Evolutionary conservation across 2,113 vertebrate species (phyloP), one percentile per base, ranked within the genome.

Genomic region (Plotosus lineatus): DNA sequence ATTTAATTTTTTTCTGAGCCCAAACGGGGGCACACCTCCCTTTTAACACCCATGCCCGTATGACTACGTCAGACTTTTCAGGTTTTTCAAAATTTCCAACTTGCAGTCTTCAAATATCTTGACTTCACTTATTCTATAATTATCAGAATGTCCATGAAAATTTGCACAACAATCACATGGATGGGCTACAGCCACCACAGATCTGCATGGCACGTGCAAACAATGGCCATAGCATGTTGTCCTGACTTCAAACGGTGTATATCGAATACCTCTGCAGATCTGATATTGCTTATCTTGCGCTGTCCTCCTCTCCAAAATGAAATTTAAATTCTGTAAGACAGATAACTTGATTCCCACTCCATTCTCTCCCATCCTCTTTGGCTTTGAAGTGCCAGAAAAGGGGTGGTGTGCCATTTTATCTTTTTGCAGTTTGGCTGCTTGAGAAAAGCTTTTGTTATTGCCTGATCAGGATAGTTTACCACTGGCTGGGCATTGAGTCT

Each of bases 311-410:
- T 73, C 53, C 38, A 31, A 8, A 72, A 48, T 44, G 21, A 73
- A 80, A 61, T 73, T 73, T n/a, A 60, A 60, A 80, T 80, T 80
- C 78, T 68, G 58, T 28, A 8, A 42, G 19, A 48, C 53, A 26
- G 53, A 80, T 80, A 80, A 58, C 78, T 40, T 8, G 0, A 14
- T 31, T 33, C 6, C 23, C 38, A 36, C 60, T 80, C 78, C 78
- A 23, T 72, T 33, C 53, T 50, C 44, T 51, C 42, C 63, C 36
- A 10, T 53, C 50, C 77, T 26, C n/a, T 55, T 66, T 15, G 36
- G 48, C 63, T 79, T 69, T 79, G 77, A 79, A 69, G n/a, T n/a
- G n/a, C 50, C 2, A 3, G 26, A 63, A 19, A 50, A 56, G 36
- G 36, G 66, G 23, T 55, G n/a, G n/a, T 4, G 1, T 4, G 55